These are phyloP conservation scores for Denticeps clupeoides DNA, from an alignment of 2,797 vertebrate species.

Conservation along the genomic window DNA sequence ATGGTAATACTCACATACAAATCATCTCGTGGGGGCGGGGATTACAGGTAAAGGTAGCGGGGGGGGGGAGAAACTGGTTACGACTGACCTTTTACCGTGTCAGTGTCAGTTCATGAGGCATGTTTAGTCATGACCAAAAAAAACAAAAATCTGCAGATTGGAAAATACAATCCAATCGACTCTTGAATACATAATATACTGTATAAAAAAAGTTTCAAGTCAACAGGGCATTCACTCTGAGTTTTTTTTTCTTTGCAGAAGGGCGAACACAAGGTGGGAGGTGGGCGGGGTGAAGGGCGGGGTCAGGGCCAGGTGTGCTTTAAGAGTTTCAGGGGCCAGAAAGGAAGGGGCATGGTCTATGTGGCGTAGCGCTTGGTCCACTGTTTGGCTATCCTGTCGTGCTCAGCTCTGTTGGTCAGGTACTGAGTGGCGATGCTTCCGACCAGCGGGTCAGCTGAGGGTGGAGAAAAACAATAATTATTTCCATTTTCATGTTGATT, in stretches of 20 bases:
- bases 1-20: too few relatives aligned
- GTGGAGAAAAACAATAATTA: too few relatives aligned
- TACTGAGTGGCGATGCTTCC: slow-evolving; percentile 82
- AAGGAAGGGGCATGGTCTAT: slow-evolving; percentile 46
- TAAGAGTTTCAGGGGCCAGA: slow-evolving; percentile 32
- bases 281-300: slow-evolving; percentile 15
- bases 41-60: too few relatives aligned
- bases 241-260: slow-evolving; percentile 23
- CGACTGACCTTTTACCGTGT: too few relatives aligned
- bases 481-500: too few relatives aligned
- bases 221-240: slow-evolving; percentile 60
- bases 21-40: too few relatives aligned
- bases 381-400: slow-evolving; percentile 94
- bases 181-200: slow-evolving; percentile 54
- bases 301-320: slow-evolving; percentile 39
- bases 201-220: slow-evolving; percentile 62
- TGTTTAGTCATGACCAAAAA: too few relatives aligned
- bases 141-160: slow-evolving; percentile 65
- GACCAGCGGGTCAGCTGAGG: slow-evolving; percentile 76
- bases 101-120: too few relatives aligned
- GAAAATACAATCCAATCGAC: slow-evolving; percentile 59
- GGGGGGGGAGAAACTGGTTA: too few relatives aligned
- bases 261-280: slow-evolving; percentile 1
- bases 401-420: slow-evolving; percentile 79
- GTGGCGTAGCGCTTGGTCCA: slow-evolving; percentile 95